Evolutionary conservation across 92 coral and sea anemone genomes (phyloP).

Genomic region (Epizoanthus fatuus): DNA sequence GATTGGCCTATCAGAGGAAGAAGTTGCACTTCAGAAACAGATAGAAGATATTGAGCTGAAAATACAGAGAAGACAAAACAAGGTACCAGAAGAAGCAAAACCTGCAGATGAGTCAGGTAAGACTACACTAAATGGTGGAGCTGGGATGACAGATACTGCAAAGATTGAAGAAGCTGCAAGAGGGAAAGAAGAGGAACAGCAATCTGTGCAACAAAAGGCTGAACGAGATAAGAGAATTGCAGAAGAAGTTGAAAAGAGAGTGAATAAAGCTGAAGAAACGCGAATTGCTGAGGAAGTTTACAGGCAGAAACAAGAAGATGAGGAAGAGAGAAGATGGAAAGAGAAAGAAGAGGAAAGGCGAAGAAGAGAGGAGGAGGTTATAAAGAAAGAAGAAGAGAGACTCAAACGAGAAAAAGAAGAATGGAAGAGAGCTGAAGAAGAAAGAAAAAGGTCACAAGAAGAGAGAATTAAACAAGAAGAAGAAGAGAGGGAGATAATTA

Average conservation of each 20-base stretch:
- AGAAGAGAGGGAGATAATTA: background rate
- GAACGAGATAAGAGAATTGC: slow-evolving; percentile 5
- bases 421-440: background rate
- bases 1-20: slow-evolving; percentile 3
- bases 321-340: background rate
- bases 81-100: slow-evolving; percentile 1
- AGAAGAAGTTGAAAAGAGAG: background rate
- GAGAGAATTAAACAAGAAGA: slow-evolving; percentile 3
- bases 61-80: background rate
- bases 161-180: background rate
- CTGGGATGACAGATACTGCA: background rate
- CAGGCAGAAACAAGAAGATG: background rate
- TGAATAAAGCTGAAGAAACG: slow-evolving; percentile 1
- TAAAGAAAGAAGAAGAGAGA: no score
- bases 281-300: background rate
- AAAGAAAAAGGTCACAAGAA: background rate
- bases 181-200: background rate
- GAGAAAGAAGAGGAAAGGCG: background rate
- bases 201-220: background rate
- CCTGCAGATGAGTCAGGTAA: background rate
- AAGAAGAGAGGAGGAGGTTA: background rate
- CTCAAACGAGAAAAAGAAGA: background rate
- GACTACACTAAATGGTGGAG: background rate
- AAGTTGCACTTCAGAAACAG: background rate
- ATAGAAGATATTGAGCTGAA: slow-evolving; percentile 1